Conservation (phyloP, 2,113 vertebrate species). For the Hystrix cristata region DNA sequence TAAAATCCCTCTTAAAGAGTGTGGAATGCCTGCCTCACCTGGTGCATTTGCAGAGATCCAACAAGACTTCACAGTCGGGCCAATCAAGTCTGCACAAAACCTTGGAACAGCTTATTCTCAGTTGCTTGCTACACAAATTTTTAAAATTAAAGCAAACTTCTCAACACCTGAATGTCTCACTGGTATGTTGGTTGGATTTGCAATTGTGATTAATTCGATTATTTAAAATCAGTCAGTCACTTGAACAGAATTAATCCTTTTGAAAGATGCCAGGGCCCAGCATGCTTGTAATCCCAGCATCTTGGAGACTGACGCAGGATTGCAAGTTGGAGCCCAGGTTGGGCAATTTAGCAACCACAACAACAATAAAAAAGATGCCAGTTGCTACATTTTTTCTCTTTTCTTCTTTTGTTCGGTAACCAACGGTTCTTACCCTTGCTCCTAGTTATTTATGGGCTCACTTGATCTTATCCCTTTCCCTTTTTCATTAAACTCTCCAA, state of each 20-base stretch:
- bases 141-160: constrained; percentile 51
- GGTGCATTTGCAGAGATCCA: constrained; percentile 14
- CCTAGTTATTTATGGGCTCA: background rate
- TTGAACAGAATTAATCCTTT: constrained; percentile 3
- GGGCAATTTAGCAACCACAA: background rate
- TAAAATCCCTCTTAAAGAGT: background rate
- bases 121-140: background rate
- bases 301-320: background rate
- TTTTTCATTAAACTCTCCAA: constrained; percentile 31
- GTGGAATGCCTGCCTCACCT: background rate
- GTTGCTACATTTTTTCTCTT: background rate
- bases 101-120: constrained; percentile 7
- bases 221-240: constrained; percentile 23
- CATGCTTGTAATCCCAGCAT: background rate
- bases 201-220: constrained; percentile 48
- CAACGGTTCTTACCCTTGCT: background rate
- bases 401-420: background rate
- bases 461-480: background rate
- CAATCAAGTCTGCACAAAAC: background rate
- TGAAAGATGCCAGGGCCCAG: background rate
- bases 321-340: background rate
- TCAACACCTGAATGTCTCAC: constrained; percentile 1
- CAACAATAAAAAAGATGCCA: background rate
- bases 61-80: constrained; percentile 38
- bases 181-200: constrained; percentile 22